Base-by-base conservation (phyloP, 1,140 invertebrate genomes). In the Drosophila azteca region DNA sequence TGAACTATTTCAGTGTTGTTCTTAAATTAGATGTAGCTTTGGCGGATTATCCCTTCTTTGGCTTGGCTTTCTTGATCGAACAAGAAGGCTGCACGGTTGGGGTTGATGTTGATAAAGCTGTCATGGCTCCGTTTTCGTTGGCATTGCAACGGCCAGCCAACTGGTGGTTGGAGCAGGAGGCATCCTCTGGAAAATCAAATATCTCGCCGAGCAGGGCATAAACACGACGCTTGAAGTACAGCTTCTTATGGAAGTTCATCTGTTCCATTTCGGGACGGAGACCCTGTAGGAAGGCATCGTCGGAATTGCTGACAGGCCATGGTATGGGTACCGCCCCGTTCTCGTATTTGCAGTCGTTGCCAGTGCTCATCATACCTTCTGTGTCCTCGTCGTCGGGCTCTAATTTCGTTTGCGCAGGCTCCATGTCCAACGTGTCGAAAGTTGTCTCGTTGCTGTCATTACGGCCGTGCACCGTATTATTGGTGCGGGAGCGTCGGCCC, bases 231-330 rank as follows among this genome's bases (percentile, higher is more conserved):
- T 91, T 91, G 20, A 91, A 91, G n/a, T 63, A 55, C 6, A 91
- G 66, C 55, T 91, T 91, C 48, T 91, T 80, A 31, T 73, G 69
- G 31, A 88, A 90, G 49, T 82, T 66, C 90, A 91, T 91, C 15
- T 67, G 73, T 6, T 79, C 71, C 52, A 91, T 88, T 62, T 91
- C 90, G 22, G 90, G 85, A 6, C 78, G 75, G 4, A 91, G 48
- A 22, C 83, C 74, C 63, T 89, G 85, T 17, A 91, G 61, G 24
- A 91, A 91, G 11, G 75, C 77, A n/a, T 78, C 79, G 81, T 91
- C 90, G 17, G 73, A 85, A 13, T 91, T 76, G 3, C 67, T 50
- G n/a, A 8, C 0, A 0, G 13, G 48, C 29, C 11, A n/a, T 20
- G 17, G 39, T 2, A 41, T 11, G 7, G n/a, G 15, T 13, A 45